phyloP scores from a whole-genome alignment of 2,113 vertebrate species.

The Rhynchomys soricoides region DNA sequence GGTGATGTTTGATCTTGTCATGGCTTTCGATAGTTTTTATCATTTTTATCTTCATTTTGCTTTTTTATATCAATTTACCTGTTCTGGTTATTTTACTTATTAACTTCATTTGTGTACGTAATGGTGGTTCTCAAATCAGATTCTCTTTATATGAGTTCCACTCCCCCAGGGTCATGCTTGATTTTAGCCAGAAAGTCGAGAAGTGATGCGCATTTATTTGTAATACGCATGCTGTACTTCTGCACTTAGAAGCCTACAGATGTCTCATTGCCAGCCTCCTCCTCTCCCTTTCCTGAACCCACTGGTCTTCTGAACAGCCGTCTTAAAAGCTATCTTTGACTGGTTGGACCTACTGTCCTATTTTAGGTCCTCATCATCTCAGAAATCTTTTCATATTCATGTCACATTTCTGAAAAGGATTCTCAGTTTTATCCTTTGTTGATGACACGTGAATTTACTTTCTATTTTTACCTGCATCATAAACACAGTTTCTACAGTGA shows the following conservation, averaged over 20 bases:
- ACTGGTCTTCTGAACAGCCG: background rate
- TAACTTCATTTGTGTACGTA: background rate
- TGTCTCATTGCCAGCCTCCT: background rate
- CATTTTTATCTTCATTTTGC: background rate
- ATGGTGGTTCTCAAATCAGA: slow-evolving; percentile 22
- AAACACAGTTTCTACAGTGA: background rate
- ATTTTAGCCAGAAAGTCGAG: background rate
- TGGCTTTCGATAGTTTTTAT: background rate
- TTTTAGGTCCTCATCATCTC: slow-evolving; percentile 6
- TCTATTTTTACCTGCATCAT: slow-evolving; percentile 1
- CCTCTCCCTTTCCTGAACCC: background rate
- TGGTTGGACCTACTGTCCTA: background rate
- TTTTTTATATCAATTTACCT: slow-evolving; percentile 4
- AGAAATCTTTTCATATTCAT: background rate
- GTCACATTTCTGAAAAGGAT: background rate
- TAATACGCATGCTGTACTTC: background rate
- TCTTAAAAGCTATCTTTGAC: background rate
- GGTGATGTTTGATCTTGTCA: background rate
- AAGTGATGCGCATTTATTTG: no score
- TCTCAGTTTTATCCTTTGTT: slow-evolving; percentile 21
- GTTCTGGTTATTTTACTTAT: slow-evolving; percentile 35
- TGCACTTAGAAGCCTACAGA: slow-evolving; percentile 4
- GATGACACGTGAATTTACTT: background rate
- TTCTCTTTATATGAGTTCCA: slow-evolving; percentile 27
- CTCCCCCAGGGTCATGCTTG: background rate